phyloP scores from a whole-genome alignment of 2,797 vertebrate genomes.

The Danionella dracula region DNA sequence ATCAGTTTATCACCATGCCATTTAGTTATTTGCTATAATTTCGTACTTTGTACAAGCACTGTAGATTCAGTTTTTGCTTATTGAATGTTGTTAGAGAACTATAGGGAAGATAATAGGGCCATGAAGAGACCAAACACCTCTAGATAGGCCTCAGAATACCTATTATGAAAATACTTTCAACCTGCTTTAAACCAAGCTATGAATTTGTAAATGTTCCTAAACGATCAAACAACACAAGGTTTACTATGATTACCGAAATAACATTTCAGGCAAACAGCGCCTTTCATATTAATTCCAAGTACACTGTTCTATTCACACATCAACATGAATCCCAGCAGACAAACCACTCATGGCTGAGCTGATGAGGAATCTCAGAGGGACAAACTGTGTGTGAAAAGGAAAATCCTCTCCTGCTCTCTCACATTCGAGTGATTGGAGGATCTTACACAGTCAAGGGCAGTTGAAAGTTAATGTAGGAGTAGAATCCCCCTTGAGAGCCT shows the following conservation, averaged over 20 bases:
- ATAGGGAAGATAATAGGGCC: no score
- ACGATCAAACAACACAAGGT: background rate
- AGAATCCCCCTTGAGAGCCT: constrained; percentile 31
- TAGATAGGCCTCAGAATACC: no score
- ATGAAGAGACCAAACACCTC: no score
- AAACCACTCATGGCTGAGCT: constrained; percentile 14
- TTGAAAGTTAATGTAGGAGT: constrained; percentile 44
- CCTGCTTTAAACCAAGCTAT: no score
- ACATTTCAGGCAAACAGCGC: background rate
- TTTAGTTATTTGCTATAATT: no score
- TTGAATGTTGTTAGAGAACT: no score
- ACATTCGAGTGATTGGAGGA: background rate
- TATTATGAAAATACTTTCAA: no score
- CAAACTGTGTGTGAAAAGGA: constrained; percentile 23
- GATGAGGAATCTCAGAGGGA: constrained; percentile 10
- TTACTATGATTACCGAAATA: background rate
- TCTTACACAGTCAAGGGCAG: constrained; percentile 38
- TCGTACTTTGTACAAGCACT: no score
- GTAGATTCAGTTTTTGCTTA: no score
- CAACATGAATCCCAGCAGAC: background rate
- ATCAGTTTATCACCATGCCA: no score
- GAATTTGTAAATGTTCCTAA: no score
- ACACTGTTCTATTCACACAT: background rate
- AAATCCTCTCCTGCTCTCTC: constrained; percentile 15
- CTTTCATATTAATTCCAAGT: background rate